phyloP scores from a whole-genome alignment of 2,888 invertebrate genomes.

The Eudasyphora cyanicolor region DNA sequence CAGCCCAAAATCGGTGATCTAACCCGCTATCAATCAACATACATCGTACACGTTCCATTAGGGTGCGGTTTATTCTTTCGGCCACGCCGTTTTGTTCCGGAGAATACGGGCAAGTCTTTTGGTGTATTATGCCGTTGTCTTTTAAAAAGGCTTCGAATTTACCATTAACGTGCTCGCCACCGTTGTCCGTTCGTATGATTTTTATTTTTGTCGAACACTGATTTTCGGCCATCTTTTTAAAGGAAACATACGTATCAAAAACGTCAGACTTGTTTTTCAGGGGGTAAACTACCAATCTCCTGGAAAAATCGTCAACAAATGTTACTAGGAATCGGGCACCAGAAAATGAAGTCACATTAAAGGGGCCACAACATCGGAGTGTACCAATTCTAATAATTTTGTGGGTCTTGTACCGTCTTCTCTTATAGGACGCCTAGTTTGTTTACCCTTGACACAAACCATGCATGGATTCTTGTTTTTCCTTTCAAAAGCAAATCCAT shows the following conservation, averaged over 20 bases:
- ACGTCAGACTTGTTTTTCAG: not conserved
- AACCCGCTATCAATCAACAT: conserved; percentile 66
- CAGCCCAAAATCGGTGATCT: conserved; percentile 63
- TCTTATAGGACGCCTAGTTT: conserved; percentile 1
- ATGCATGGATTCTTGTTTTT: conserved; percentile 14
- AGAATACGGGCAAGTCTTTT: conserved; percentile 70
- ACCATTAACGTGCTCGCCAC: conserved; percentile 31
- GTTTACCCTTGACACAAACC: conserved; percentile 42
- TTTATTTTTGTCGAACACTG: conserved; percentile 42
- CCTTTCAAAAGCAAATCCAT: not conserved
- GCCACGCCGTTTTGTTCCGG: conserved; percentile 71
- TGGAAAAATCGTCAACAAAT: conserved; percentile 52
- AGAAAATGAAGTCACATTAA: conserved; percentile 37
- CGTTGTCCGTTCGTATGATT: conserved; percentile 45
- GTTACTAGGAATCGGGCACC: conserved; percentile 40
- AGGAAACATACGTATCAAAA: conserved; percentile 43
- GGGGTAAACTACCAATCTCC: conserved; percentile 46
- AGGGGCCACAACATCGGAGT: conserved; percentile 54
- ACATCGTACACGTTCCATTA: conserved; percentile 66
- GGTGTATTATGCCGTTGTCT: conserved; percentile 69
- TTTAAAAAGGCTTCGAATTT: conserved; percentile 38
- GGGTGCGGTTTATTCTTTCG: conserved; percentile 64
- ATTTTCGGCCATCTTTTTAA: conserved; percentile 57
- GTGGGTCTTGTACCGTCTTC: conserved; percentile 34
- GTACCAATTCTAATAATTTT: conserved; percentile 33